Conservation (phyloP, 2,888 invertebrate species). For the Neoascia interrupta region DNA sequence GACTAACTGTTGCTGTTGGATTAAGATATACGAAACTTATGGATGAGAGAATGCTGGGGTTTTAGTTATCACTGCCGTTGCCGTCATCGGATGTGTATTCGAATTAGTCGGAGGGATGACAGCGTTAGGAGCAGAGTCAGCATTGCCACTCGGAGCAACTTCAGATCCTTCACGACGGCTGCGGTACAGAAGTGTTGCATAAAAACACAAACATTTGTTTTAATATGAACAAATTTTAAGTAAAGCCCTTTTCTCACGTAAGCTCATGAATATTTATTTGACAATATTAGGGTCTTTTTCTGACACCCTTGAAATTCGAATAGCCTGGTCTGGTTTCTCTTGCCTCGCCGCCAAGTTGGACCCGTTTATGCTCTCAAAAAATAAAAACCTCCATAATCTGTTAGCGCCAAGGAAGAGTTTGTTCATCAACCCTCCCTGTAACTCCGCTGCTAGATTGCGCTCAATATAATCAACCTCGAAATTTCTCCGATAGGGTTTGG, state of each 20-base stretch:
- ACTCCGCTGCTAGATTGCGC: too few species aligned
- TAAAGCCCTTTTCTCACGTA: conserved; percentile 10
- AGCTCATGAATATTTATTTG: conserved; percentile 22
- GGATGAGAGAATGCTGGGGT: conserved; percentile 35
- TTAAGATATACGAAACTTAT: conserved; percentile 37
- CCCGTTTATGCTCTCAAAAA: background rate
- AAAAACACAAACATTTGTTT: background rate
- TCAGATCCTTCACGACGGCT: background rate
- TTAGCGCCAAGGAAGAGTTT: background rate
- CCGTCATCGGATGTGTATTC: conserved; percentile 28
- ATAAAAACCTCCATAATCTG: too few species aligned
- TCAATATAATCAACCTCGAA: too few species aligned
- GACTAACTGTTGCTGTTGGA: conserved; percentile 65
- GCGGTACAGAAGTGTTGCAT: conserved; percentile 1
- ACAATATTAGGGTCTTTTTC: conserved; percentile 16
- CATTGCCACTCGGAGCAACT: conserved; percentile 11
- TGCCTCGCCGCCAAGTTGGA: conserved; percentile 16
- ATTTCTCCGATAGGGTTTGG: too few species aligned
- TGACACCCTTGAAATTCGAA: conserved; percentile 10
- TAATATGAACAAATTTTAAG: background rate
- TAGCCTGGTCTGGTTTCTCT: conserved; percentile 14
- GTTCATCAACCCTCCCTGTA: background rate
- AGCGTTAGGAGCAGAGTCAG: conserved; percentile 13
- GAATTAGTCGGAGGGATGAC: conserved; percentile 27
- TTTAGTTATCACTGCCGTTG: conserved; percentile 20